Evolutionary conservation across 2,797 vertebrate species (phyloP).

Genomic region (Gymnothorax javanicus): DNA sequence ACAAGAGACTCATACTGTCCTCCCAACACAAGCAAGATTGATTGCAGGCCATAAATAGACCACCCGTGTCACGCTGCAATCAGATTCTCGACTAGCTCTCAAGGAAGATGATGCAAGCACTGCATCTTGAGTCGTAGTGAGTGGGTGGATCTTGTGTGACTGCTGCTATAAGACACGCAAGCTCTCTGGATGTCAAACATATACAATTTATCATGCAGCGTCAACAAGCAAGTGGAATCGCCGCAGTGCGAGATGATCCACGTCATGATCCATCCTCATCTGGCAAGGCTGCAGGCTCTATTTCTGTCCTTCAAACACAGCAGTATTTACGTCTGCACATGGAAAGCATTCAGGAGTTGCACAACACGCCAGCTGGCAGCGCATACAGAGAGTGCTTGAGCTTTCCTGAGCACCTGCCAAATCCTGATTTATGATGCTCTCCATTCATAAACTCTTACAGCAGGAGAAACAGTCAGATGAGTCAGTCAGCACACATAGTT

Average conservation of each 20-base stretch:
- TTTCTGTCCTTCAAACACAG: constrained; percentile 41
- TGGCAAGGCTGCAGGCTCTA: constrained; percentile 40
- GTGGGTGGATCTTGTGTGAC: not conserved
- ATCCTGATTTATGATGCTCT: constrained; percentile 33
- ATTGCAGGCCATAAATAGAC: not conserved
- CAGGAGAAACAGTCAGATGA: not conserved
- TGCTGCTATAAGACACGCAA: not conserved
- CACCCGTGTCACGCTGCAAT: not conserved
- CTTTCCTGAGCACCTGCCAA: not conserved
- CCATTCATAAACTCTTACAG: constrained; percentile 39
- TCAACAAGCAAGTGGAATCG: not conserved
- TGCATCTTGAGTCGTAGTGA: not conserved
- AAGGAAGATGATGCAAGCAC: constrained; percentile 9
- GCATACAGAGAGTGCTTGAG: not conserved
- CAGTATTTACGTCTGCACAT: constrained; percentile 27
- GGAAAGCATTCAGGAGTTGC: constrained; percentile 49
- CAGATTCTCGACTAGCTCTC: constrained; percentile 10
- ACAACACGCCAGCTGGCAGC: constrained; percentile 50
- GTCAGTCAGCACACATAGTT: not conserved
- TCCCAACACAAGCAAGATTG: not conserved
- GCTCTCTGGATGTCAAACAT: not conserved
- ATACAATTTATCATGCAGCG: constrained; percentile 18
- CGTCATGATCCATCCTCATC: constrained; percentile 36
- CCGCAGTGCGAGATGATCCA: constrained; percentile 23
- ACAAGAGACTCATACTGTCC: not conserved